Conservation (phyloP, 2,888 invertebrate genomes). For the Drosophila sordidapex region DNA sequence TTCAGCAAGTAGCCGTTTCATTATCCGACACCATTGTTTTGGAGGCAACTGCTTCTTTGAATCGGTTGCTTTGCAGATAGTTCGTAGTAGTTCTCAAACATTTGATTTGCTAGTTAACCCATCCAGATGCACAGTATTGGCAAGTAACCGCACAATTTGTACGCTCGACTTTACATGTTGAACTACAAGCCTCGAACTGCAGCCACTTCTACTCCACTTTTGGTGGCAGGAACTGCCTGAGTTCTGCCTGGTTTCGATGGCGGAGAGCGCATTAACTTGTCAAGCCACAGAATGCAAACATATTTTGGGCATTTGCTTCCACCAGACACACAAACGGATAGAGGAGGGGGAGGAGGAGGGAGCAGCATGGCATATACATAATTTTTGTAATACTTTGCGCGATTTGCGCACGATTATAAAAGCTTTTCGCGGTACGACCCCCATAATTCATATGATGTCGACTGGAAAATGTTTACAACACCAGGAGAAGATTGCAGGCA, state of each 20-base stretch:
- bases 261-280: conserved; percentile 81
- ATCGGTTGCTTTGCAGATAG: background rate
- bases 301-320: conserved; percentile 81
- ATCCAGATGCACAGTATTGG: background rate
- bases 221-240: background rate
- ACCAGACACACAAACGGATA: conserved; percentile 23
- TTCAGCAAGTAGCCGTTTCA: background rate
- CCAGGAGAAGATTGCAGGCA: conserved; percentile 70
- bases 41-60: background rate
- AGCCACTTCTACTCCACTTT: background rate
- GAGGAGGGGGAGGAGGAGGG: background rate
- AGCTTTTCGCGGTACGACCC: conserved; percentile 84
- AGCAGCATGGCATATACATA: conserved; percentile 69
- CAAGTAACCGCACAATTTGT: background rate
- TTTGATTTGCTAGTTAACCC: conserved; percentile 5
- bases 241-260: conserved; percentile 43
- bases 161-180: background rate
- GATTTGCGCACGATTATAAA: conserved; percentile 84
- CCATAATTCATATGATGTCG: conserved; percentile 83
- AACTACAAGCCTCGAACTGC: background rate
- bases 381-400: conserved; percentile 82
- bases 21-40: background rate
- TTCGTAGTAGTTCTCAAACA: background rate
- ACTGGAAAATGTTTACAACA: conserved; percentile 80
- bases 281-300: conserved; percentile 82